Base-by-base conservation (phyloP, 1,140 invertebrate species). In the Aphelenchoides fujianensis region DNA sequence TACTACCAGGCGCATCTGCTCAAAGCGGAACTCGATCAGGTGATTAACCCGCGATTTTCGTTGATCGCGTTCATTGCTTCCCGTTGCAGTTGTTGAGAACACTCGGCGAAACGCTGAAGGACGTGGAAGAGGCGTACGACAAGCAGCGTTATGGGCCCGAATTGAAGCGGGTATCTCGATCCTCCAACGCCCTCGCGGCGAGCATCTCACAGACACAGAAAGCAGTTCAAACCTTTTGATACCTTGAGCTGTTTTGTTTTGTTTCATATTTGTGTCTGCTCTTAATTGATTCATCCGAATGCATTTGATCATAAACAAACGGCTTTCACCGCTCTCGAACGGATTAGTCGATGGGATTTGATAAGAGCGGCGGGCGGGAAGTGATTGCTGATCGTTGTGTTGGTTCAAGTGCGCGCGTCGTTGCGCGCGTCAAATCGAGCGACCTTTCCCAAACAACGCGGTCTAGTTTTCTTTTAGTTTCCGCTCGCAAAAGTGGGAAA, bases 1-100 rank as follows among this genome's bases (percentile, higher is more conserved):
- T 67, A 61, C 19, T 70, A 70, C 54, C 69, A 70, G 32, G 69
- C 69, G 5, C 69, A 69, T 23, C 28, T 70, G 28, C 30, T 70
- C 19, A 69, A 28, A 16, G 30, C 61, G 16, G 32, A 70, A 67
- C 28, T 52, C n/a, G 69, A 70, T 52, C 69, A 70, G 34, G 41
- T 69, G 36, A 32, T 32, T 27, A n/a, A 32, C 27, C 37, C 16
- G 19, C 59, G n/a, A 2, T n/a, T n/a, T n/a, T 16, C 19, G 36
- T 31, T 2, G n/a, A 28, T 61, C 36, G 1, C 27, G n/a, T 61
- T 48, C 59, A 61, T 61, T n/a, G n/a, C n/a, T n/a, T n/a, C n/a
- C 27, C 36, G 31, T 61, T 61, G 28, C 36, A 61, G 32, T 19
- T 66, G 12, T 37, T 66, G n/a, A 30, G n/a, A 19, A 31, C 69